Conservation (phyloP, 2,113 vertebrate species). For the Fukomys damarensis region DNA sequence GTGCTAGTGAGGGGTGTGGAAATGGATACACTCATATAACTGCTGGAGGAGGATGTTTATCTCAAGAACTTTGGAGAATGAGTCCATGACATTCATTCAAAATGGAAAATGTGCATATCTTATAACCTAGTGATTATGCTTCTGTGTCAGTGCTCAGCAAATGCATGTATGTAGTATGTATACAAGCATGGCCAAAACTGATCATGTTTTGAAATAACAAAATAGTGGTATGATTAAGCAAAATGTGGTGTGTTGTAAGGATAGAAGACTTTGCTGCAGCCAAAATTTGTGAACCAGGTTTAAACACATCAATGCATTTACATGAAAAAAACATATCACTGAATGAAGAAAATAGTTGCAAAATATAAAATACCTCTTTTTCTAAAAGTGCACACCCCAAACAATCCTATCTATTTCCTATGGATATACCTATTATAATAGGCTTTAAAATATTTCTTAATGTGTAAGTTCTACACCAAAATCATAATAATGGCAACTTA, state of each 20-base stretch:
- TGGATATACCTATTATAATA: background rate
- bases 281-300: background rate
- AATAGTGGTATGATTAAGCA: background rate
- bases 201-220: background rate
- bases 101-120: background rate
- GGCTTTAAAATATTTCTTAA: background rate
- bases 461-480: background rate
- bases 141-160: background rate
- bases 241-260: background rate
- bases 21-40: background rate
- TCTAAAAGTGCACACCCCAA: background rate
- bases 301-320: background rate
- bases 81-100: background rate
- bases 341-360: background rate
- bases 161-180: background rate
- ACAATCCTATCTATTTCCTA: background rate
- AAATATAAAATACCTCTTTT: background rate
- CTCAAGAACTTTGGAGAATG: background rate
- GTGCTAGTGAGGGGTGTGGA: background rate
- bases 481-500: background rate
- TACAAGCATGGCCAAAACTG: background rate
- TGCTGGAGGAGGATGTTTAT: background rate
- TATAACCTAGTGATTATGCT: background rate
- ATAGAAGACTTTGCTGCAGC: background rate
- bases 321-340: background rate